phyloP scores from a whole-genome alignment of 2,888 invertebrate genomes.

The Meliscaeva auricollis region DNA sequence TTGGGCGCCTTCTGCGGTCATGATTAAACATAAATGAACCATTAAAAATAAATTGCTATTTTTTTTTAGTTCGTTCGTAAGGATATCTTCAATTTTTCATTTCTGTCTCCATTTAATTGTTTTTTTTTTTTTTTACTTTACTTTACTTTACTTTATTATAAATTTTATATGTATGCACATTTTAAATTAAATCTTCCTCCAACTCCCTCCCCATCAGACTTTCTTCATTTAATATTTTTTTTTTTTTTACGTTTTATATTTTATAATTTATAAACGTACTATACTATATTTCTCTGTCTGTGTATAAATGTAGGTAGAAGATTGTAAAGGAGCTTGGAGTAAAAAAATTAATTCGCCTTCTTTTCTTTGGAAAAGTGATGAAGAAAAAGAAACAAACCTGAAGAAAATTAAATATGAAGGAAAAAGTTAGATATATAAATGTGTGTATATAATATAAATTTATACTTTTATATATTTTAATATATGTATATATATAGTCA shows the following conservation, averaged over 20 bases:
- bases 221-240: slow-evolving; percentile 20
- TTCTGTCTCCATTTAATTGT: slow-evolving; percentile 53
- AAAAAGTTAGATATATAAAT: slow-evolving; percentile 17
- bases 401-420: slow-evolving; percentile 66
- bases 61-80: slow-evolving; percentile 5
- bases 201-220: background rate
- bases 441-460: background rate
- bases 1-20: slow-evolving; percentile 26
- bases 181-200: slow-evolving; percentile 55
- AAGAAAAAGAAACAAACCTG: slow-evolving; percentile 50
- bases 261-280: slow-evolving; percentile 63
- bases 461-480: slow-evolving; percentile 18
- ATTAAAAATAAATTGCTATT: slow-evolving; percentile 30
- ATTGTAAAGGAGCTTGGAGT: slow-evolving; percentile 53
- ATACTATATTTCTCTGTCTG: slow-evolving; percentile 33
- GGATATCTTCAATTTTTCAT: slow-evolving; percentile 41
- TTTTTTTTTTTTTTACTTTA: slow-evolving; percentile 32
- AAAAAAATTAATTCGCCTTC: slow-evolving; percentile 66
- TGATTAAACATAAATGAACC: slow-evolving; percentile 30
- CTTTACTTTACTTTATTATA: slow-evolving; percentile 15
- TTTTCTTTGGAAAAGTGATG: slow-evolving; percentile 49
- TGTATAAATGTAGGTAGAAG: slow-evolving; percentile 27
- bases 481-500: slow-evolving; percentile 30
- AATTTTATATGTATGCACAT: slow-evolving; percentile 51
- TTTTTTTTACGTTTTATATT: slow-evolving; percentile 27